Evolutionary conservation across 2,797 vertebrate genomes (phyloP), one percentile per base, ranked within the genome.

Genomic region (Pipistrellus nathusii): DNA sequence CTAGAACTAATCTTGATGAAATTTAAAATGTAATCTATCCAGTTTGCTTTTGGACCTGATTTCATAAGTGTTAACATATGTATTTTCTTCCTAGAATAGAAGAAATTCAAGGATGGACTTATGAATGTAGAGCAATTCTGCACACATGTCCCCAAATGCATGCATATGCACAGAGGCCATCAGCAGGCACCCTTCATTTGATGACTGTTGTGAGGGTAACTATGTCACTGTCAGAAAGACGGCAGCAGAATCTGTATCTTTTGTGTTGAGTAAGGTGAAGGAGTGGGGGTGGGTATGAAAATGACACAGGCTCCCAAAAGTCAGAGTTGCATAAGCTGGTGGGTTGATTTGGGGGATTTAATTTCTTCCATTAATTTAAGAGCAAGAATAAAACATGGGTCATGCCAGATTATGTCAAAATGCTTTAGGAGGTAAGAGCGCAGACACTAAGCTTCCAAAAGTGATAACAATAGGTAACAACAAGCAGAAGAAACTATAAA

Each of bases 321-420:
- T 15, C 4, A 90, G 4, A 83, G 48, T n/a, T 95, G 55, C 41
- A 7, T 72, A 92, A 86, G 53, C 46, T 0, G 41, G 62, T 71
- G 44, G 27, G 83, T 35, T 81, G 14, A 4, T 64, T 92, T 86
- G 73, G 57, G 82, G 17, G n/a, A 81, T 94, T 85, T 89, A 80
- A 69, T 87, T 83, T 81, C 32, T 75, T 35, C 30, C 14, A 48
- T 44, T 44, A 66, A 48, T 41, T 88, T 86, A 51, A 95, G 77
- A 76, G 48, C 2, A 76, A 90, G 41, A 89, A 68, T 85, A 91
- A 90, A 62, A 64, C 21, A 41, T 68, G 25, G 38, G 69, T 48
- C 5, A 10, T 15, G 68, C 8, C 44, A 81, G 85, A 82, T 53
- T 76, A 46, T 69, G 80, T 41, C 62, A 38, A 4, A 81, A 75